phyloP scores from a whole-genome alignment of 37 sponge, comb jelly and placozoan genomes.

The Dysidea cf. avara region DNA sequence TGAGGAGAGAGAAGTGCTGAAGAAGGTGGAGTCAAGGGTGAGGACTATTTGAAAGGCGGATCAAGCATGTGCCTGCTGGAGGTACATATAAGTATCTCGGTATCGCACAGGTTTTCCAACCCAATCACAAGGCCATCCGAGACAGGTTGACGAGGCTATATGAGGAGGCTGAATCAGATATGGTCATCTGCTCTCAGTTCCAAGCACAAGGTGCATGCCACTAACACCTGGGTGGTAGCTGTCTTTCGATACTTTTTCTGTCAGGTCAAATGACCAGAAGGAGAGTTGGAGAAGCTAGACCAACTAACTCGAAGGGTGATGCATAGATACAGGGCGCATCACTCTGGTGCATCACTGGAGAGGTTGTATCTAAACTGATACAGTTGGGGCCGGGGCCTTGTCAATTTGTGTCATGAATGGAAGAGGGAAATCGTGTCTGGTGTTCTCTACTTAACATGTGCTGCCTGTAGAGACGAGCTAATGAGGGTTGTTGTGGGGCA shows the following conservation, averaged over 20 bases:
- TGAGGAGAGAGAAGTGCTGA: too few relatives aligned
- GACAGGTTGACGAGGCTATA: not conserved
- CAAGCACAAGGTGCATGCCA: conserved; percentile 5
- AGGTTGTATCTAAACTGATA: not conserved
- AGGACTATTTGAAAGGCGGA: not conserved
- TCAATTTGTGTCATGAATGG: not conserved
- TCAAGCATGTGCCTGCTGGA: not conserved
- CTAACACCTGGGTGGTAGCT: not conserved
- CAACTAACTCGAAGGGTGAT: not conserved
- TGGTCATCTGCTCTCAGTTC: conserved; percentile 3
- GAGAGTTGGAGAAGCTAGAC: conserved; percentile 18
- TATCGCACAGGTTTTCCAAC: conserved; percentile 14
- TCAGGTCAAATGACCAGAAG: conserved; percentile 1
- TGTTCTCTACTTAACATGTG: not conserved
- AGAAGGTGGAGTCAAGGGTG: conserved; percentile 1
- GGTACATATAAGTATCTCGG: conserved; percentile 34
- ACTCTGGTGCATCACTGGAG: not conserved
- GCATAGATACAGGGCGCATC: not conserved
- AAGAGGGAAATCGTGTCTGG: not conserved
- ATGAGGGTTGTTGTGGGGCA: not conserved
- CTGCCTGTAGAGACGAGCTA: not conserved
- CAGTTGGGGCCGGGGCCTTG: not conserved
- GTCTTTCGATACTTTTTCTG: not conserved
- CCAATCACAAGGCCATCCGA: conserved; percentile 1
- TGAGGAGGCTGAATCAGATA: not conserved